Evolutionary conservation across 2,797 vertebrate genomes (phyloP), one percentile per base, ranked within the genome.

Genomic region (Poeciliopsis paucimaculata): DNA sequence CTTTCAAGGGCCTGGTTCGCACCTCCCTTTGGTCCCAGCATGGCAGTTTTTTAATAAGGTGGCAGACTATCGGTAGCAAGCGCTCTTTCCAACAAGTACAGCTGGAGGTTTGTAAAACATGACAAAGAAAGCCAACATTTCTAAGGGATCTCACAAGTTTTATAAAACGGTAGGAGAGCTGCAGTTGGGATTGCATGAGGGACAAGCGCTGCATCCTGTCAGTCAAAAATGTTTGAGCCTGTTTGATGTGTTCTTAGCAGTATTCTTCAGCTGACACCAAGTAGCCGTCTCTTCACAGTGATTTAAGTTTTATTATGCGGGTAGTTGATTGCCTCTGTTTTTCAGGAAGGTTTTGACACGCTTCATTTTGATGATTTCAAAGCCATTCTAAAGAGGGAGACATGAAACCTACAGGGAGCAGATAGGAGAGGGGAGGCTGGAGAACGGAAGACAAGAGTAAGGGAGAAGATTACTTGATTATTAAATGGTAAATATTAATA

Each of bases 21-120:
- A 76, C 82, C 87, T 88, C 78, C 78, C 84, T 91, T 86, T 87
- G 31, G 78, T 91, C 77, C 73, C 92, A 93, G 83, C 34, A 79
- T 81, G 90, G 76, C 85, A 91, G 84, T 91, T 93, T 95, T 91
- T 89, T 94, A 91, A 94, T 86, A 84, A 88, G 82, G 88, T 39
- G 75, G 66, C 72, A 88, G 92, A 86, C 87, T 94, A 88, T 72
- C 89, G 83, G 84, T 81, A 87, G 84, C 88, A 76, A 86, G 82
- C 28, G 73, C 73, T 81, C 20, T 81, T 82, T 77, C 93, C 89
- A 88, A 20, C 84, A 86, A 82, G 78, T 80, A 86, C 79, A 76
- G 78, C 91, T 80, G 46, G 80, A 82, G 76, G 79, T 87, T 91
- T 90, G 87, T 88, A 82, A 84, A 70, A 84, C 79, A 78, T 79